Evolutionary conservation across 30 jellyfish, hydroid and myxozoan genomes (phyloP).

Genomic region (Pelagia noctiluca): DNA sequence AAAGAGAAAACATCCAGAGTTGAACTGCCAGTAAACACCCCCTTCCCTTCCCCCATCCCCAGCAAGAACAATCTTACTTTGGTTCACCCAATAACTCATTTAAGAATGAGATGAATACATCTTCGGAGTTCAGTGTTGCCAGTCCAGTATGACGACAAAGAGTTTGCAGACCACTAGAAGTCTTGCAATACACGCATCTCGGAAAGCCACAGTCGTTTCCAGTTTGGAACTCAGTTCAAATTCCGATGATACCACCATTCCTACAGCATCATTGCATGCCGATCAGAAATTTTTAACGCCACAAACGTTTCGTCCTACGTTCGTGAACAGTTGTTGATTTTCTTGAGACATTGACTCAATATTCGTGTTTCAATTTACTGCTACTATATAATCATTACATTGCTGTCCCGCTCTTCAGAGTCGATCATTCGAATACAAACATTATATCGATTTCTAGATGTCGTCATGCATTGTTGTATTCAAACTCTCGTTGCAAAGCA

Average conservation of each 20-base stretch:
- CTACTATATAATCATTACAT: not conserved
- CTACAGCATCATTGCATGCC: not conserved
- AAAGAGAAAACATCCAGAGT: too few relatives aligned
- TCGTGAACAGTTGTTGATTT: not conserved
- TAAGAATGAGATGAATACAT: not conserved
- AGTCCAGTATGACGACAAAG: not conserved
- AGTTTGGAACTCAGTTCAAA: not conserved
- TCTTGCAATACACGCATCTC: not conserved
- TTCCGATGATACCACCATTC: not conserved
- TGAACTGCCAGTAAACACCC: too few relatives aligned
- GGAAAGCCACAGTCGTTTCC: conserved; percentile 2
- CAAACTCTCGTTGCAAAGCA: not conserved
- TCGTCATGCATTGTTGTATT: not conserved
- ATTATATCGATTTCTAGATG: not conserved
- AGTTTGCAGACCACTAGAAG: not conserved
- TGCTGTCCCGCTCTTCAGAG: not conserved
- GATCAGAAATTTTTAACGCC: not conserved
- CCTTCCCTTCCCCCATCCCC: too few relatives aligned
- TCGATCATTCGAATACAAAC: not conserved
- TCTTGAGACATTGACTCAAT: not conserved
- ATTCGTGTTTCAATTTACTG: not conserved
- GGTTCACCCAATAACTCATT: not conserved
- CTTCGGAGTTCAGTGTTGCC: not conserved
- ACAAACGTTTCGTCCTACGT: not conserved
- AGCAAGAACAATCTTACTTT: not conserved